phyloP scores from a whole-genome alignment of 53 echinoderm and acorn worm species.

The Paelopatides confundens region DNA sequence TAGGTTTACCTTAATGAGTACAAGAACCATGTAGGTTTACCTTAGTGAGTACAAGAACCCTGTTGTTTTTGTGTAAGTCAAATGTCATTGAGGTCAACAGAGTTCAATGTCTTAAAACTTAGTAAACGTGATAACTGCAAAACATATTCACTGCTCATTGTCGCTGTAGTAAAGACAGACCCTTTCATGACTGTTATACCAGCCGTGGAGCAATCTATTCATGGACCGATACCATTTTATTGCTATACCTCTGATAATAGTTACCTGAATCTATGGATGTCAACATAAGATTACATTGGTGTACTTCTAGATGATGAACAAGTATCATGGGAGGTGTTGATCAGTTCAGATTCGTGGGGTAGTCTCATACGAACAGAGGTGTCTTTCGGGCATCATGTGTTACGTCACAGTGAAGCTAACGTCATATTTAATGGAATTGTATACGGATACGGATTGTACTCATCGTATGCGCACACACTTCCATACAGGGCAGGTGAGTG shows the following conservation, averaged over 20 bases:
- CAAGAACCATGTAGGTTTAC: too few species aligned
- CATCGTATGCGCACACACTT: not conserved
- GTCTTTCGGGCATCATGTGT: not conserved
- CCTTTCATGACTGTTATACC: slow-evolving; percentile 20
- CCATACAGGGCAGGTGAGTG: not conserved
- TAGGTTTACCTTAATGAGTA: too few species aligned
- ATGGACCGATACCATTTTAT: not conserved
- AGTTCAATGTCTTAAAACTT: too few species aligned
- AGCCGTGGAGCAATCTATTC: not conserved
- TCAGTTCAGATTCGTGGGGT: not conserved
- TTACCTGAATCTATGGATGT: not conserved
- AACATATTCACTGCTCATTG: too few species aligned
- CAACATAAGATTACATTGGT: not conserved
- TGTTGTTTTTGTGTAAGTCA: too few species aligned
- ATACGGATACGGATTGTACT: not conserved
- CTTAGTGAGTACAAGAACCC: too few species aligned
- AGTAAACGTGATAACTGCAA: too few species aligned
- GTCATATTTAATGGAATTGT: not conserved
- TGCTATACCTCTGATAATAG: too few species aligned
- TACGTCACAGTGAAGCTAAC: not conserved
- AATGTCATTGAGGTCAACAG: too few species aligned
- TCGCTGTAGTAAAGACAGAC: not conserved
- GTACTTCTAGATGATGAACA: not conserved
- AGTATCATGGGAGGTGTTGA: not conserved
- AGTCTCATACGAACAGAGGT: not conserved